Percentiles rank a stretch among this genome's conserved stretches.
Evolutionary conservation across 2,888 invertebrate genomes (phyloP).

Genomic region (Ryuthela nishihirai): DNA sequence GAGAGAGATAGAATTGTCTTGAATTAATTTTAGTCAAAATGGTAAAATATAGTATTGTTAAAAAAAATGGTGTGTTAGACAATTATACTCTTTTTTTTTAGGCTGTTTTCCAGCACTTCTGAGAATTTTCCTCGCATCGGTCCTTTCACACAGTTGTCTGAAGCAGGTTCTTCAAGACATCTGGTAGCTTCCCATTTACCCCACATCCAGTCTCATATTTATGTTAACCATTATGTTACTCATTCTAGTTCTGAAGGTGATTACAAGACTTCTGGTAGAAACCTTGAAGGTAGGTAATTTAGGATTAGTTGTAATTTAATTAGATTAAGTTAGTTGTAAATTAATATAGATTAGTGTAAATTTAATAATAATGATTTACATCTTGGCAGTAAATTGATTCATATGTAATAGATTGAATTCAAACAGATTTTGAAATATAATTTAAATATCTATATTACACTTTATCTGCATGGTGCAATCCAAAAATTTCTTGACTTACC

Average conservation of each 20-base stretch:
- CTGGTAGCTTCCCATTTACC: conserved; percentile 18
- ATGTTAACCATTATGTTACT: conserved; percentile 32
- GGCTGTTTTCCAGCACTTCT: conserved; percentile 7
- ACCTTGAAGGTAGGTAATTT: neutral
- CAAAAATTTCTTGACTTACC: no score
- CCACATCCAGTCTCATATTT: conserved; percentile 29
- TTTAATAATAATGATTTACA: neutral
- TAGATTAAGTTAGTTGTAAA: neutral
- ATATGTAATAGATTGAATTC: no score
- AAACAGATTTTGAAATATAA: no score
- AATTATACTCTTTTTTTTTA: conserved; percentile 5
- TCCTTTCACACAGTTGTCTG: conserved; percentile 13
- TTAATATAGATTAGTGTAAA: neutral
- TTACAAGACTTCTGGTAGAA: neutral
- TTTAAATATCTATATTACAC: no score
- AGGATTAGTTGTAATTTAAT: neutral
- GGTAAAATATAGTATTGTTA: no score
- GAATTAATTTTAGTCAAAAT: no score
- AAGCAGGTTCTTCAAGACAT: no score
- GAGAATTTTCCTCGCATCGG: conserved; percentile 14
- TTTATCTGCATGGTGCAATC: no score
- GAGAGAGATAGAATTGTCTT: no score
- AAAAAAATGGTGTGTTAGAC: no score
- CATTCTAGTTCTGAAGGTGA: conserved; percentile 25
- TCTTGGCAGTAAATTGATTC: no score